Conservation (phyloP, 1,140 invertebrate species). For the Leptopilina boulardi region DNA sequence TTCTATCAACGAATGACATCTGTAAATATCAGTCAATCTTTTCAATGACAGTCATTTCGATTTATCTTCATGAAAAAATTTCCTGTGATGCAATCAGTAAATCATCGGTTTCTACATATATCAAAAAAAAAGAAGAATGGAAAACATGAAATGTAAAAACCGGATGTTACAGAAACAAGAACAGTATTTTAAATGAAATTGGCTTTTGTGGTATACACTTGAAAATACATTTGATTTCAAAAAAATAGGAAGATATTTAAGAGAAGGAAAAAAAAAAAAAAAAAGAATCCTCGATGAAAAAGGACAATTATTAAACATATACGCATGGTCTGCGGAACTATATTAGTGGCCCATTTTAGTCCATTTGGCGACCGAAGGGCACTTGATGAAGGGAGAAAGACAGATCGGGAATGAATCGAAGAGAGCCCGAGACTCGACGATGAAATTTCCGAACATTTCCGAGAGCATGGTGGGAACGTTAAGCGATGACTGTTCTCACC, state of each 20-base stretch:
- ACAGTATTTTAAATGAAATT: neutral
- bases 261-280: too few species aligned
- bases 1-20: neutral
- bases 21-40: neutral
- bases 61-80: neutral
- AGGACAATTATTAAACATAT: neutral
- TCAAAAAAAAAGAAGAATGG: neutral
- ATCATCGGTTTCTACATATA: conserved; percentile 6
- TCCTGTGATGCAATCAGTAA: conserved; percentile 24
- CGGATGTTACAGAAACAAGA: conserved; percentile 6
- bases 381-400: neutral
- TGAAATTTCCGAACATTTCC: conserved; percentile 66
- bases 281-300: too few species aligned
- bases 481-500: conserved; percentile 75
- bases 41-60: neutral
- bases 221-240: neutral
- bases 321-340: neutral
- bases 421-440: conserved; percentile 61
- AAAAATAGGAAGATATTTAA: neutral
- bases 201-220: neutral
- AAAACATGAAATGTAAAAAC: neutral
- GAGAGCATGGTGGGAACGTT: conserved; percentile 75
- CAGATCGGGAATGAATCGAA: neutral
- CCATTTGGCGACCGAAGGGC: conserved; percentile 16
- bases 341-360: neutral